Conservation (phyloP, 2,113 vertebrate species). For the Cryptotis parvus region DNA sequence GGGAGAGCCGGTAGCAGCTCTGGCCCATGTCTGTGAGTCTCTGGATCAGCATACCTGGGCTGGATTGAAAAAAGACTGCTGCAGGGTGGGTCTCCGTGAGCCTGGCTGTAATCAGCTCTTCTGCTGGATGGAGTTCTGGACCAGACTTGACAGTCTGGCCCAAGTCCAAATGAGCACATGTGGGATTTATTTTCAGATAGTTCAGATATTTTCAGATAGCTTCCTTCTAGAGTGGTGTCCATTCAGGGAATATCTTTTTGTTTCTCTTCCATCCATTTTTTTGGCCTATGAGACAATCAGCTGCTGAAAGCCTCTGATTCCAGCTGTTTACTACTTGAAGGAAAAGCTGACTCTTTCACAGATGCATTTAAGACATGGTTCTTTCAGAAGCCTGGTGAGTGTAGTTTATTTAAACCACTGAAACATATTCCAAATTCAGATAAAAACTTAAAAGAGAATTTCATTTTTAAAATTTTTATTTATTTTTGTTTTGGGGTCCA, state of each 20-base stretch:
- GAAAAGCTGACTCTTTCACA: not conserved
- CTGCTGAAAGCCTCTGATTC: not conserved
- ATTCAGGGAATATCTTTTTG: not conserved
- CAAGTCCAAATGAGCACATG: not conserved
- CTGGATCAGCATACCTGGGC: no score
- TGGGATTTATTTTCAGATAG: no score
- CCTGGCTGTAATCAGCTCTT: no score
- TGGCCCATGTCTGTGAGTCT: no score
- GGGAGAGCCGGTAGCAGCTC: no score
- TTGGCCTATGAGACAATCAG: not conserved
- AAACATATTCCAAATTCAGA: slow-evolving; percentile 29
- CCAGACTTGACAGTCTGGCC: no score
- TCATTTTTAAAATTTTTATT: no score
- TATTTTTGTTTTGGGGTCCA: no score
- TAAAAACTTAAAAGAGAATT: not conserved
- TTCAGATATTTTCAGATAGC: no score
- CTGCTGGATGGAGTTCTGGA: no score
- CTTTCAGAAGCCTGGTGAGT: not conserved
- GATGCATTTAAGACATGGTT: not conserved
- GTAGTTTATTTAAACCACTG: not conserved
- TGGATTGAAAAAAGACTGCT: no score
- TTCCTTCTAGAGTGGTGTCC: not conserved
- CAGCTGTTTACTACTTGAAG: not conserved
- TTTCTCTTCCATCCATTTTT: not conserved
- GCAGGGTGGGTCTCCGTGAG: no score